phyloP scores from a whole-genome alignment of 2,888 invertebrate species.

The Cerastis rubricosa region DNA sequence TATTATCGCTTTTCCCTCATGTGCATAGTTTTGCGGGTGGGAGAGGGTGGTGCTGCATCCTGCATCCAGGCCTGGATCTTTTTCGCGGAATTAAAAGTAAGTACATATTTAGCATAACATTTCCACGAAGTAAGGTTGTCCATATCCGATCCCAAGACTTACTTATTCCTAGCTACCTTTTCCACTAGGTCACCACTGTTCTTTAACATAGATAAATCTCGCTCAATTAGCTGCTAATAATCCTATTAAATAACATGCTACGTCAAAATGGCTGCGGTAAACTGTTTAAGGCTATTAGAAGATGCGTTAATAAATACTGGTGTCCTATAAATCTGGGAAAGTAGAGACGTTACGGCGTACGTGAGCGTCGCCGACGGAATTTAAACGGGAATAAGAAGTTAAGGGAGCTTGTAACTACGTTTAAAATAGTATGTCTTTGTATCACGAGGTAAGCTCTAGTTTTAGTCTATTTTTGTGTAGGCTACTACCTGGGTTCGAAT shows the following conservation, averaged over 20 bases:
- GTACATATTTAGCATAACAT: no score
- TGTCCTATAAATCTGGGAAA: constrained; percentile 80
- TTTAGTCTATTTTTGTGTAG: neutral
- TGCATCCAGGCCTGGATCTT: no score
- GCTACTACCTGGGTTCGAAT: no score
- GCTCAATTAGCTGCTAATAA: constrained; percentile 41
- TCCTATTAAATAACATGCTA: constrained; percentile 42
- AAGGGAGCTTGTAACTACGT: constrained; percentile 76
- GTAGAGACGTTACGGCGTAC: constrained; percentile 81
- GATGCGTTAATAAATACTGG: constrained; percentile 79
- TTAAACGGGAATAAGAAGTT: constrained; percentile 82
- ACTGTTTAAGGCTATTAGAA: constrained; percentile 60
- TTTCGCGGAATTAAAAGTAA: no score
- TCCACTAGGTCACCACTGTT: neutral
- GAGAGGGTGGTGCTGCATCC: no score
- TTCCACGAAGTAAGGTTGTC: no score
- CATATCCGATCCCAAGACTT: neutral
- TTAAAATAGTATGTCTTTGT: constrained; percentile 66
- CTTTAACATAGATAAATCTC: constrained; percentile 13
- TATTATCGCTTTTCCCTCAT: no score
- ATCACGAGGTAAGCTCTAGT: constrained; percentile 9
- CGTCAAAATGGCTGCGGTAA: constrained; percentile 57
- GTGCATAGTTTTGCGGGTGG: no score
- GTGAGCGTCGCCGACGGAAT: constrained; percentile 79
- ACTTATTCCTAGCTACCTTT: neutral